Base-by-base conservation (phyloP, 2,888 invertebrate genomes). In the Amphipoea lucens region DNA sequence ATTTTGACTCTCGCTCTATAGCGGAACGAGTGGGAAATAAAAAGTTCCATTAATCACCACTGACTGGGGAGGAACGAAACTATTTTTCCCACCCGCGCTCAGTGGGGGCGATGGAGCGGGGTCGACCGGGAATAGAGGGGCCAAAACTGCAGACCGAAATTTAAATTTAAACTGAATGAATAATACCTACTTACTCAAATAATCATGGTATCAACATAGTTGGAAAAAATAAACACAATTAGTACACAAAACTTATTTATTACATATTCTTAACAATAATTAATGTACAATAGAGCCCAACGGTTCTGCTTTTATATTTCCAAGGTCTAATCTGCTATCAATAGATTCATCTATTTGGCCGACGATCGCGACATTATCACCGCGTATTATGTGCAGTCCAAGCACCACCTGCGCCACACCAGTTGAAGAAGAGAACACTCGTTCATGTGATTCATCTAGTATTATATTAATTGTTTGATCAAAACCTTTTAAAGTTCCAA, bases 401-500 rank as follows among this genome's bases (percentile, higher is more conserved):
- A 99, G 97, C 79, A 99, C 99, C 79, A 99, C 99, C 90, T 97
- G 97, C 65, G 96, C 96, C 60, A 99, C 99, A 54, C 99, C 99
- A 88, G 98, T 97, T 1, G 98, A 98, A 17, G 98, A 98, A 72
- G 99, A 99, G 96, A 99, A 99, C n/a, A 99, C 99, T 91, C 99
- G 97, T 95, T 99, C 99, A 93, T 99, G 99, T 60, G 99, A 99
- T 95, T 99, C 99, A 93, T 99, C 99, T 86, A 99, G 97, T 91
- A 99, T 99, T 87, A 99, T 97, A 94, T 99, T 99, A 88, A 99
- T 99, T n/a, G 99, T 99, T 96, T 99, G 99, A 96, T 99, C 99
- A 95, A 99, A 99, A 54, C 99, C 99, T 95, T 99, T 99, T 84
- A 99, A 95, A 0, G 99, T 99, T 69, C 99, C 99, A 90, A 99